Percentiles rank a stretch among this genome's conserved stretches.
phyloP scores from a whole-genome alignment of 1,140 invertebrate species.

The Microplitis mediator region DNA sequence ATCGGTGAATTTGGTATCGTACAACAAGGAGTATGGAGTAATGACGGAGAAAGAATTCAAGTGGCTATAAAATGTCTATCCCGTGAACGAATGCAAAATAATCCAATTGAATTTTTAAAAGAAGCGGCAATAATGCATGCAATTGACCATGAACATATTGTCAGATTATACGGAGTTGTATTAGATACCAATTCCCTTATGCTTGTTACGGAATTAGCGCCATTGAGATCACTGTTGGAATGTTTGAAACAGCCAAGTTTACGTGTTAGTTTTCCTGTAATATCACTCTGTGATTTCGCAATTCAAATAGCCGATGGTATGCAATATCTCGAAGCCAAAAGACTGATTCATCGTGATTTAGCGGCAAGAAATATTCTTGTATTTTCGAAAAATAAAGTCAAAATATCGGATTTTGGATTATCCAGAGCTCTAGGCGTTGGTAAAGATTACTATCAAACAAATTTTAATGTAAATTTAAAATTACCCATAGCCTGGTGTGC shows the following conservation, averaged over 20 bases:
- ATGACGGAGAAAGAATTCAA: constrained; percentile 90
- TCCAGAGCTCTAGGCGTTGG: constrained; percentile 95
- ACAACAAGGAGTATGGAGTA: constrained; percentile 98
- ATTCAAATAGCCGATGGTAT: constrained; percentile 96
- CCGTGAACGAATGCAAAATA: constrained; percentile 91
- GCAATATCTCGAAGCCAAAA: constrained; percentile 92
- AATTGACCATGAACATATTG: constrained; percentile 96
- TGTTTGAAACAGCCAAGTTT: constrained; percentile 93
- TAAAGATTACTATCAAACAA: constrained; percentile 98
- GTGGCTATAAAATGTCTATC: constrained; percentile 97
- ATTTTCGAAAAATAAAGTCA: constrained; percentile 94
- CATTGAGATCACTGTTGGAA: constrained; percentile 90
- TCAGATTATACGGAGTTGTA: constrained; percentile 95
- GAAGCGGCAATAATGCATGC: constrained; percentile 98
- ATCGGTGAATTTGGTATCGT: constrained; percentile 97
- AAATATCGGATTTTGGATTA: constrained; percentile 97
- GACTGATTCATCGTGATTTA: constrained; percentile 92
- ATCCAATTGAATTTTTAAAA: constrained; percentile 95
- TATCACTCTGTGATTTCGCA: constrained; percentile 88
- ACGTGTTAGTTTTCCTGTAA: constrained; percentile 85
- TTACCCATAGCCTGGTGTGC: constrained; percentile 99
- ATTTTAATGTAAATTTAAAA: constrained; percentile 97
- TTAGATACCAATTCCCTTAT: constrained; percentile 92
- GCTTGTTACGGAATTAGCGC: constrained; percentile 96
- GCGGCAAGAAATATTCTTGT: constrained; percentile 95